Evolutionary conservation across 2,888 invertebrate species (phyloP).

Genomic region (Cetonia aurata): DNA sequence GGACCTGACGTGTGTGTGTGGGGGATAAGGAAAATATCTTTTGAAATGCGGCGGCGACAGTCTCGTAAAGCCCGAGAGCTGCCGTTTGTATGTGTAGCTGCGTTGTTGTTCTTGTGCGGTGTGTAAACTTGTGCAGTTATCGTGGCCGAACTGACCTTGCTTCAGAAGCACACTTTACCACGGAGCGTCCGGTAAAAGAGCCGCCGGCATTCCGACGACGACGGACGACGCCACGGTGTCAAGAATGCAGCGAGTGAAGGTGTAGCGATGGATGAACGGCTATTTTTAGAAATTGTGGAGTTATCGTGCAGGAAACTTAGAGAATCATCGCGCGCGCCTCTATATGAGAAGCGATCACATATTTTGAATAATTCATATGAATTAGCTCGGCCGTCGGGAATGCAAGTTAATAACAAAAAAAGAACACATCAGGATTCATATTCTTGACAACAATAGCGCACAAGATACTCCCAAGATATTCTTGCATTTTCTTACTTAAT

Average conservation of each 20-base stretch:
- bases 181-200: slow-evolving; percentile 15
- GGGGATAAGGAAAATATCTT: slow-evolving; percentile 46
- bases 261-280: slow-evolving; percentile 10
- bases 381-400: no score
- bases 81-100: slow-evolving; percentile 9
- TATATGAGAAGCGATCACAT: neutral
- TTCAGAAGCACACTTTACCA: slow-evolving; percentile 20
- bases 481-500: no score
- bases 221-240: slow-evolving; percentile 26
- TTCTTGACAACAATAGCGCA: no score
- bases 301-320: slow-evolving; percentile 1
- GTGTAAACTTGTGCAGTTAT: neutral
- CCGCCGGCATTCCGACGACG: slow-evolving; percentile 15
- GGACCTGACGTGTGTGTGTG: slow-evolving; percentile 47
- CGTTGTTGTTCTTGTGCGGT: neutral
- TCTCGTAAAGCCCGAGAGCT: slow-evolving; percentile 22
- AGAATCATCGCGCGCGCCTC: neutral
- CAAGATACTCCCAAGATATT: no score
- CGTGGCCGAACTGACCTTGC: slow-evolving; percentile 49
- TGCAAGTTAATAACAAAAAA: no score
- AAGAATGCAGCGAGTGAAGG: slow-evolving; percentile 36
- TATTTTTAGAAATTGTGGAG: slow-evolving; percentile 33
- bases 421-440: no score
- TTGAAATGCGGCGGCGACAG: slow-evolving; percentile 38
- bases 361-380: slow-evolving; percentile 11